Conservation (phyloP, 2,888 invertebrate species). For the Athetis lepigone region DNA sequence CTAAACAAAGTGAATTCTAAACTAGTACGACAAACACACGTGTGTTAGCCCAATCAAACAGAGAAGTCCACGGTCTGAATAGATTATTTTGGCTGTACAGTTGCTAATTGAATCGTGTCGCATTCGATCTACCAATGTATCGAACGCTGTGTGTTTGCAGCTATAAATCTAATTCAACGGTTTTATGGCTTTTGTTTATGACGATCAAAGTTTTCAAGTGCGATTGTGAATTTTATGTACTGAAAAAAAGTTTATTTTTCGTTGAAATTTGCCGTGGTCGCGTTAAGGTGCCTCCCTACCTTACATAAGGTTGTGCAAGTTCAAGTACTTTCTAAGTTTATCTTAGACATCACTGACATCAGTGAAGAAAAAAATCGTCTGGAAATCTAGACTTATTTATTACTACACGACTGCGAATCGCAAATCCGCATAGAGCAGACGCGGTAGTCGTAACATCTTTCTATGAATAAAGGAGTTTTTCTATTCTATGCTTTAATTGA, state of each 20-base stretch:
- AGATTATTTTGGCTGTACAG: constrained; percentile 65
- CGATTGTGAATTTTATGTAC: constrained; percentile 24
- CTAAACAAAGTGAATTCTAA: constrained; percentile 67
- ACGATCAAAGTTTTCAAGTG: constrained; percentile 32
- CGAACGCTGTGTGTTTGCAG: constrained; percentile 51
- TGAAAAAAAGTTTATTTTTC: background rate
- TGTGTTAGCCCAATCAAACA: constrained; percentile 60
- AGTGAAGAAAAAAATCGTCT: no score
- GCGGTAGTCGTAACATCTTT: no score
- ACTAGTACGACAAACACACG: constrained; percentile 60
- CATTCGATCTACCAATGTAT: constrained; percentile 13
- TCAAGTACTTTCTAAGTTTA: no score
- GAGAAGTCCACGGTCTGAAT: constrained; percentile 56
- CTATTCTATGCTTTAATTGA: no score
- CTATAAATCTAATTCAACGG: constrained; percentile 68
- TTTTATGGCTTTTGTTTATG: constrained; percentile 65
- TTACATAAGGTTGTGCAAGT: no score
- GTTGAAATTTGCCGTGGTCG: no score
- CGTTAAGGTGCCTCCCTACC: no score
- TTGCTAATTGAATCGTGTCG: constrained; percentile 71
- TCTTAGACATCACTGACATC: no score
- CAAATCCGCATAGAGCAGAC: no score
- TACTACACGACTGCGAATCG: no score
- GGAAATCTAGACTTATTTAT: no score
- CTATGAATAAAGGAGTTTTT: no score